A percentile compares a stretch with the other conserved stretches of the same genome.
These are phyloP conservation scores for Diaperis boleti DNA, from an alignment of 2,888 invertebrate genomes.

Conservation along the genomic window DNA sequence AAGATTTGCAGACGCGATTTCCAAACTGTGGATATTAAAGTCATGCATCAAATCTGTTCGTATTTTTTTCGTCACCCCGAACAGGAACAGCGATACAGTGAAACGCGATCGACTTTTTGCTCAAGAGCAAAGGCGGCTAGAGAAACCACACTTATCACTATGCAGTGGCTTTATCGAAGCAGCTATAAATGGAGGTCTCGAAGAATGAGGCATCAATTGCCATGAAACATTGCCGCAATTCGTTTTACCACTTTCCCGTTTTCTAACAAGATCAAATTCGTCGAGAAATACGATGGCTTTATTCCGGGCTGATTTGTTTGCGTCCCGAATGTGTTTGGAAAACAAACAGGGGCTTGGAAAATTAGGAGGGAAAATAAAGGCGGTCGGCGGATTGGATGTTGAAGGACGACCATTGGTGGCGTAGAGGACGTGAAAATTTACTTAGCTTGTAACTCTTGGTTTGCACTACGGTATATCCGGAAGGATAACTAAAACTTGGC, in stretches of 20 bases:
- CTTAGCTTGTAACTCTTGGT: too few relatives aligned
- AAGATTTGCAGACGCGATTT: conserved; percentile 43
- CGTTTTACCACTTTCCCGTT: conserved; percentile 52
- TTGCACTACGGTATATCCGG: too few relatives aligned
- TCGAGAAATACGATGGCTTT: conserved; percentile 41
- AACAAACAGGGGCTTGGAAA: conserved; percentile 40
- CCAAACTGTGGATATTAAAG: conserved; percentile 44
- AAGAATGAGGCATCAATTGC: conserved; percentile 59
- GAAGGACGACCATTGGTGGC: too few relatives aligned
- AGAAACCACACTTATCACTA: conserved; percentile 59
- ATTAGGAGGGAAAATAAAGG: conserved; percentile 20
- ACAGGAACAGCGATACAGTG: conserved; percentile 19
- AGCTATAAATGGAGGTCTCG: conserved; percentile 56
- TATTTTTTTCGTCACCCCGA: conserved; percentile 25
- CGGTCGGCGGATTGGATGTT: conserved; percentile 4
- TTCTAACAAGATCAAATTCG: conserved; percentile 42
- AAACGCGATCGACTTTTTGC: conserved; percentile 50
- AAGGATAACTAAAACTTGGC: too few relatives aligned
- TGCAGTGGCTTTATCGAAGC: conserved; percentile 58
- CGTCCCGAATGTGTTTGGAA: conserved; percentile 33
- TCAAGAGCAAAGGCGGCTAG: conserved; percentile 48
- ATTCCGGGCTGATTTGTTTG: conserved; percentile 41
- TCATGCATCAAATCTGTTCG: conserved; percentile 41
- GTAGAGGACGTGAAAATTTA: too few relatives aligned
- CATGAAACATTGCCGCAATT: conserved; percentile 61